Evolutionary conservation across 2,888 invertebrate genomes (phyloP), one percentile per base, ranked within the genome.

Genomic region (Sepioteuthis lessoniana): DNA sequence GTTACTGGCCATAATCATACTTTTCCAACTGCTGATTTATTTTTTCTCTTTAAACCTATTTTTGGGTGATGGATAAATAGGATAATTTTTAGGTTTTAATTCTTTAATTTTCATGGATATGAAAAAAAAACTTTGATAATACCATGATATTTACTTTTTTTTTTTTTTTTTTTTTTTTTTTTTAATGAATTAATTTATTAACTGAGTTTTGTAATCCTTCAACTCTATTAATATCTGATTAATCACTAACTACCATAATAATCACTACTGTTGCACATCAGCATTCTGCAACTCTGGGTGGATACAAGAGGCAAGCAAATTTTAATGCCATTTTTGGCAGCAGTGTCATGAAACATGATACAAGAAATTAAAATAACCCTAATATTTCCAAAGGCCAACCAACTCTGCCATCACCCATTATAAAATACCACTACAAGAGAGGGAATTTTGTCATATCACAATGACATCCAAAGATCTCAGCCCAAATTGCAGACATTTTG

Each of bases 381-480:
- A 5, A 55, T 25, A 55, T 55, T 55, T 55, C 25, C 55, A 55
- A 35, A 76, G n/a, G 4, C 35, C 76, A 31, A 76, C 76, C 76
- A 76, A 76, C 76, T 35, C n/a, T 76, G 76, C n/a, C 76, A 76
- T 76, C 4, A 35, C 10, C n/a, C 76, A 76, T 76, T 76, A 13
- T 76, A 76, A 76, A 76, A 35, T 3, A n/a, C 76, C 16, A n/a
- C 76, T n/a, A 76, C n/a, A 76, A 76, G 16, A n/a, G 76, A 31
- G 2, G n/a, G 8, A n/a, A 16, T 76, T 76, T 76, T 76, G 76
- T 76, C n/a, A 16, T 76, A 35, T 76, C 76, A 76, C 19, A 19
- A n/a, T 76, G 76, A 76, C 76, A n/a, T 60, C 60, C n/a, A n/a
- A 76, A 76, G 76, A 76, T 76, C 76, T 76, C 76, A 76, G 76